A percentile compares a stretch with the other conserved stretches of the same genome.
Evolutionary conservation across 2,797 vertebrate species (phyloP).

Genomic region (Coendou prehensilis): DNA sequence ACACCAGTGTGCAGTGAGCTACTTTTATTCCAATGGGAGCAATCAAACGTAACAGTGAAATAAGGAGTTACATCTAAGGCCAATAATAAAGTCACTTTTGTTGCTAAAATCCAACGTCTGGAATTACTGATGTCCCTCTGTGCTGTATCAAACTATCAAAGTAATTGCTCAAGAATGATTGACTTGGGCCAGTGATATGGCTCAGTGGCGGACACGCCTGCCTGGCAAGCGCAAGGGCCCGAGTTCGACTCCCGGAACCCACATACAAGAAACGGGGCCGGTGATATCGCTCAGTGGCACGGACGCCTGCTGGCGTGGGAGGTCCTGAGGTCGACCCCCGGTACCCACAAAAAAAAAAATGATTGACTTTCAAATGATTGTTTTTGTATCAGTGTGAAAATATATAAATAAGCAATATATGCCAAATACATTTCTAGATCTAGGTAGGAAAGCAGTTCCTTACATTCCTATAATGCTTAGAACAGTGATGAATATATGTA

Average conservation of each 20-base stretch:
- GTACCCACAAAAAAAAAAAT: neutral
- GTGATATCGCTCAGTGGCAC: too few relatives aligned
- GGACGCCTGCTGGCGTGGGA: too few relatives aligned
- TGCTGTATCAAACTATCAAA: neutral
- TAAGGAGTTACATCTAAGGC: neutral
- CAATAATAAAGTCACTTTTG: neutral
- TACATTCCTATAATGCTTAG: neutral
- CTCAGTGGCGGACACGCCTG: too few relatives aligned
- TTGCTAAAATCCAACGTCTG: constrained; percentile 35
- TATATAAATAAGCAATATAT: neutral
- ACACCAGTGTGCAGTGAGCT: constrained; percentile 78
- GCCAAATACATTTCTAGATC: neutral
- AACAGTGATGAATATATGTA: neutral
- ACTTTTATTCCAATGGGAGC: constrained; percentile 77
- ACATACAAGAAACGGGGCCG: too few relatives aligned
- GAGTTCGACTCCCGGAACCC: too few relatives aligned
- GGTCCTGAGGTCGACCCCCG: too few relatives aligned
- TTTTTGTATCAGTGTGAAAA: neutral
- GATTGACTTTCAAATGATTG: constrained; percentile 1
- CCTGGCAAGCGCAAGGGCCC: too few relatives aligned
- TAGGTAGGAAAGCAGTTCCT: neutral
- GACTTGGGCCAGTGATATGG: neutral
- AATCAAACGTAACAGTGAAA: constrained; percentile 82
- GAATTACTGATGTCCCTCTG: neutral
- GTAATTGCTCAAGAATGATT: neutral